Percentiles rank a stretch among this genome's conserved stretches.
These are phyloP conservation scores for Orientallactaga bullata DNA, from an alignment of 2,113 vertebrate genomes.

Conservation along the genomic window DNA sequence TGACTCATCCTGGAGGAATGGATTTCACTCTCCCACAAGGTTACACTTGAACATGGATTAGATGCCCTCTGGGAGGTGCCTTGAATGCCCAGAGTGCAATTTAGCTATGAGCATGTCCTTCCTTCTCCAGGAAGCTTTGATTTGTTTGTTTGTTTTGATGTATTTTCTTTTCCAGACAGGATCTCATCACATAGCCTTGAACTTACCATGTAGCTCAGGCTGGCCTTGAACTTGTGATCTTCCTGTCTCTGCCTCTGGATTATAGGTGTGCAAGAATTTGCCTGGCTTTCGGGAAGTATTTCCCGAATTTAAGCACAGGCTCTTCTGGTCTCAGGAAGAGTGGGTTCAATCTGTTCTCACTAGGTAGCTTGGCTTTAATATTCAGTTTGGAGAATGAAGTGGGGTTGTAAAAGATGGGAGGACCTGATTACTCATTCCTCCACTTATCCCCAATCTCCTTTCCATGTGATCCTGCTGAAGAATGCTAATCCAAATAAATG, in stretches of 20 bases:
- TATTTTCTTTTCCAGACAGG: background rate
- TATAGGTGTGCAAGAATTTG: background rate
- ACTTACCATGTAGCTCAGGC: background rate
- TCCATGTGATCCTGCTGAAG: background rate
- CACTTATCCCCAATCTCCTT: background rate
- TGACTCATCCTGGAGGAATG: rapidly evolving
- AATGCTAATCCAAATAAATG: background rate
- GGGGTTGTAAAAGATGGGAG: background rate
- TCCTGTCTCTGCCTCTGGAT: background rate
- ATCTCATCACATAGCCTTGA: background rate
- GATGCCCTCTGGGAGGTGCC: background rate
- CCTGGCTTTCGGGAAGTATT: background rate
- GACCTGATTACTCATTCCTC: background rate
- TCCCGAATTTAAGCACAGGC: background rate
- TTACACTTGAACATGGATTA: background rate
- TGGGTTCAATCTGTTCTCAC: background rate
- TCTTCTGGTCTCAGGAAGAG: background rate
- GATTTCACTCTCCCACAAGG: background rate
- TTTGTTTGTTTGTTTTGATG: background rate
- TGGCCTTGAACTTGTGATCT: background rate
- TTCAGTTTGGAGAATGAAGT: background rate
- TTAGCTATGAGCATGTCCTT: background rate
- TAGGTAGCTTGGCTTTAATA: background rate
- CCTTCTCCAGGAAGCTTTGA: background rate
- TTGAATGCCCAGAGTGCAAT: background rate